Evolutionary conservation across 2,888 invertebrate genomes (phyloP).

Genomic region (Parnassius mnemosyne): DNA sequence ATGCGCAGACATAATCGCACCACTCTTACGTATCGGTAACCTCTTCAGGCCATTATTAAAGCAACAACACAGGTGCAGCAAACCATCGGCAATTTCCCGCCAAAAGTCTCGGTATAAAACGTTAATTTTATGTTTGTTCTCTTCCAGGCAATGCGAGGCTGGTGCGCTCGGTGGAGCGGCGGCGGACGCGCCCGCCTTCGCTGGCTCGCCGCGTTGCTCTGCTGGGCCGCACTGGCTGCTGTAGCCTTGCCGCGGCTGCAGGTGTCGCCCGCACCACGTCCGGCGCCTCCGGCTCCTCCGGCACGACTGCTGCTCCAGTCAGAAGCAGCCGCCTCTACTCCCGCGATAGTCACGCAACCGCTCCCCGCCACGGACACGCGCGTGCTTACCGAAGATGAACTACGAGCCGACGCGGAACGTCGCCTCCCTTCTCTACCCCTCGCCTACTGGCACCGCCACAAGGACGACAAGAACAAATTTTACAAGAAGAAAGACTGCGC

Average conservation of each 20-base stretch:
- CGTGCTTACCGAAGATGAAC: slow-evolving; percentile 84
- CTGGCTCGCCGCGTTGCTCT: slow-evolving; percentile 65
- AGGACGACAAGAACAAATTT: slow-evolving; percentile 86
- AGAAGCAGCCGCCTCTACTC: slow-evolving; percentile 36
- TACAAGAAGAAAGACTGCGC: slow-evolving; percentile 87
- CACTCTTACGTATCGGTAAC: too few species aligned
- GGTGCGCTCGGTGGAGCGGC: slow-evolving; percentile 55
- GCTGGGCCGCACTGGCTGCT: slow-evolving; percentile 63
- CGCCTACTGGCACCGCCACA: slow-evolving; percentile 91
- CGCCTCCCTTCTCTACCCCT: slow-evolving; percentile 92
- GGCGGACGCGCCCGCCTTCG: slow-evolving; percentile 57
- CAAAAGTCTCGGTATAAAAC: too few species aligned
- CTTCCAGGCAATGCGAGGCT: slow-evolving; percentile 64
- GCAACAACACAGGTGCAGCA: too few species aligned
- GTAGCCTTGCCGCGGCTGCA: slow-evolving; percentile 59
- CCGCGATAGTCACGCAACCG: slow-evolving; percentile 41
- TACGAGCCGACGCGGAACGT: slow-evolving; percentile 88
- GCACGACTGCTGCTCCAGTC: slow-evolving; percentile 39
- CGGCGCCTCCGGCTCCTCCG: slow-evolving; percentile 35
- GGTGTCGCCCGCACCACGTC: slow-evolving; percentile 39
- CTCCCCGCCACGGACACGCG: slow-evolving; percentile 50
- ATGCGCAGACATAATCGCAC: too few species aligned
- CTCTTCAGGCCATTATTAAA: too few species aligned
- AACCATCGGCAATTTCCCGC: too few species aligned
- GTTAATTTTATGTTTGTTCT: slow-evolving; percentile 10